phyloP scores from a whole-genome alignment of 2,888 invertebrate species.

The Dynastes grantii region DNA sequence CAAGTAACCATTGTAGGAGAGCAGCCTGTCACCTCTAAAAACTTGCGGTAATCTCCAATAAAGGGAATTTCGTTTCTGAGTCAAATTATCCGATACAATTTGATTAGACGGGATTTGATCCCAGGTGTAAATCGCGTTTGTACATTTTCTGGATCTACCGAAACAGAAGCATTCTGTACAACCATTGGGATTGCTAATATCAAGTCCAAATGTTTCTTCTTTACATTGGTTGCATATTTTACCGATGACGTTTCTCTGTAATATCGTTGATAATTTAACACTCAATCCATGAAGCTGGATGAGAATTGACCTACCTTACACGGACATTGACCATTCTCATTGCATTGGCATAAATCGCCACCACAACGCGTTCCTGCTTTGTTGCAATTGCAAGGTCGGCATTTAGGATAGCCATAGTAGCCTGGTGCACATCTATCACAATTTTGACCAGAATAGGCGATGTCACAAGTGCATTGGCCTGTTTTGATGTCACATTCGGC shows the following conservation, averaged over 20 bases:
- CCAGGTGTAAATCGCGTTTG: conserved; percentile 87
- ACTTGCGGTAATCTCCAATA: conserved; percentile 88
- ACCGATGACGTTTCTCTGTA: conserved; percentile 86
- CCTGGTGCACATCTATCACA: conserved; percentile 91
- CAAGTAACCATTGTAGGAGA: conserved; percentile 93
- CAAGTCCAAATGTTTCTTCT: conserved; percentile 89
- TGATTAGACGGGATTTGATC: conserved; percentile 75
- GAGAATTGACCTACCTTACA: conserved; percentile 81
- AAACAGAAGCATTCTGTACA: conserved; percentile 98
- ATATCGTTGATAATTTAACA: neutral
- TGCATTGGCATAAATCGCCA: conserved; percentile 77
- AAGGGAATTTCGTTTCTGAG: conserved; percentile 72
- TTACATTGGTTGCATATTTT: conserved; percentile 88
- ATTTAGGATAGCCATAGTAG: conserved; percentile 91
- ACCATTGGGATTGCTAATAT: conserved; percentile 84
- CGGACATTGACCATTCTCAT: conserved; percentile 87
- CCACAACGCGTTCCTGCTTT: conserved; percentile 76
- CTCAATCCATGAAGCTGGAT: neutral
- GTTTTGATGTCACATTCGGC: conserved; percentile 76
- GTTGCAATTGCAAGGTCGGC: conserved; percentile 89
- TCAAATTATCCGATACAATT: conserved; percentile 28
- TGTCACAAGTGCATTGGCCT: conserved; percentile 85
- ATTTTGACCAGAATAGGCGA: conserved; percentile 82
- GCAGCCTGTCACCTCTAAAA: conserved; percentile 89
- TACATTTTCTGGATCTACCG: conserved; percentile 85